phyloP scores from a whole-genome alignment of 2,113 vertebrate species.

The Brachypteracias leptosomus region DNA sequence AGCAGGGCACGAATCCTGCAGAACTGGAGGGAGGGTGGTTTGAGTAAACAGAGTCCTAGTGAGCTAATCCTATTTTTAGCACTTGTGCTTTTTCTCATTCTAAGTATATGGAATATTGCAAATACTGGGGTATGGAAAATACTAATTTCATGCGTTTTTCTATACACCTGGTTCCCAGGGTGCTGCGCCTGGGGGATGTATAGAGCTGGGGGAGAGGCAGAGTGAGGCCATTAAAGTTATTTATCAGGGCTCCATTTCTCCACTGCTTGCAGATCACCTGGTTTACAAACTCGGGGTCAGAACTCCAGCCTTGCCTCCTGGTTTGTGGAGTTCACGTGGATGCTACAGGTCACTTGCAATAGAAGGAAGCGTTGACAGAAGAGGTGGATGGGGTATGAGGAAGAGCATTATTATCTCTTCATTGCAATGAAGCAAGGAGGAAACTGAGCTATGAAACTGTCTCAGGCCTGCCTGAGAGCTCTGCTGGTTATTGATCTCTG shows the following conservation, averaged over 20 bases:
- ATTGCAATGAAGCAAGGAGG: background rate
- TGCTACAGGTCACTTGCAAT: background rate
- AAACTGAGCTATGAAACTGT: background rate
- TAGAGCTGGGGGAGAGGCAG: background rate
- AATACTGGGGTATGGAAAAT: background rate
- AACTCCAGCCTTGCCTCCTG: background rate
- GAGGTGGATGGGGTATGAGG: background rate
- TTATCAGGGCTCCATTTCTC: background rate
- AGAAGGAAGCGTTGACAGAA: fast-evolving
- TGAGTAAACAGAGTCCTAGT: background rate
- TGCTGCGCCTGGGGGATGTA: background rate
- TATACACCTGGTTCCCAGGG: background rate
- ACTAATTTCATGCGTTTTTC: fast-evolving
- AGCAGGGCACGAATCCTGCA: background rate
- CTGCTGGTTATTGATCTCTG: background rate
- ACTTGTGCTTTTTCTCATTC: background rate
- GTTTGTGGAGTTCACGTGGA: fast-evolving
- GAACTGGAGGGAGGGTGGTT: background rate
- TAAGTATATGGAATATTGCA: background rate
- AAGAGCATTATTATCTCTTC: fast-evolving
- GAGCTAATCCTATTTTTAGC: background rate
- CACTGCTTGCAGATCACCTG: fast-evolving
- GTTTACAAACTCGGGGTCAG: background rate
- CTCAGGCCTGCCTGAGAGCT: background rate
- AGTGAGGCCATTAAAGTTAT: background rate